A percentile compares a stretch with the other conserved stretches of the same genome.
These are phyloP conservation scores for Charanyca ferruginea DNA, from an alignment of 2,888 invertebrate species.

Conservation along the genomic window DNA sequence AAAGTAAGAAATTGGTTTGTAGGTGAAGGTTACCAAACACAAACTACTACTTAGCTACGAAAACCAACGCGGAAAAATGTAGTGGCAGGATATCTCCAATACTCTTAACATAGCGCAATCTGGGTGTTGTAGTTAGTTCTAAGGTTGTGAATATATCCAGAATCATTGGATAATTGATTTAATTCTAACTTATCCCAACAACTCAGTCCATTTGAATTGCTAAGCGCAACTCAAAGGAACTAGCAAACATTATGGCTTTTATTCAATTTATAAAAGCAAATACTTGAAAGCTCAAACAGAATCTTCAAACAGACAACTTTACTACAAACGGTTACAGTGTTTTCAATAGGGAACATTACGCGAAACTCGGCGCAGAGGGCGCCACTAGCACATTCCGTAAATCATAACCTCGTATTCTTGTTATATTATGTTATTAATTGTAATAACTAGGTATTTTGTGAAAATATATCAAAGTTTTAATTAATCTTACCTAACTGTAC, in stretches of 20 bases:
- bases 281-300: constrained; percentile 42
- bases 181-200: constrained; percentile 24
- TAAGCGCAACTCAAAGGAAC: constrained; percentile 31
- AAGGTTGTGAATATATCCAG: constrained; percentile 26
- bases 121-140: constrained; percentile 9
- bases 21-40: constrained; percentile 26
- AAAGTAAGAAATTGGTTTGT: constrained; percentile 6
- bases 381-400: too few species aligned
- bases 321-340: constrained; percentile 13
- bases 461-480: too few species aligned
- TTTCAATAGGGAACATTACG: too few species aligned
- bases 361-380: too few species aligned
- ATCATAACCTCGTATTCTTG: too few species aligned
- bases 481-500: too few species aligned
- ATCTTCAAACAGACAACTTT: constrained; percentile 35
- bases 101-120: constrained; percentile 1
- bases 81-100: neutral
- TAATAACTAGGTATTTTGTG: too few species aligned
- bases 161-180: constrained; percentile 43
- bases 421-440: too few species aligned
- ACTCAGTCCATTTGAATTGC: constrained; percentile 44
- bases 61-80: neutral
- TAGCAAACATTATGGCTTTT: constrained; percentile 34
- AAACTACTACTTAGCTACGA: too few species aligned
- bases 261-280: constrained; percentile 53